Percentiles rank a stretch among this genome's conserved stretches.
These are phyloP conservation scores for Cecropterus lyciades DNA, from an alignment of 1,140 invertebrate species.

Conservation along the genomic window DNA sequence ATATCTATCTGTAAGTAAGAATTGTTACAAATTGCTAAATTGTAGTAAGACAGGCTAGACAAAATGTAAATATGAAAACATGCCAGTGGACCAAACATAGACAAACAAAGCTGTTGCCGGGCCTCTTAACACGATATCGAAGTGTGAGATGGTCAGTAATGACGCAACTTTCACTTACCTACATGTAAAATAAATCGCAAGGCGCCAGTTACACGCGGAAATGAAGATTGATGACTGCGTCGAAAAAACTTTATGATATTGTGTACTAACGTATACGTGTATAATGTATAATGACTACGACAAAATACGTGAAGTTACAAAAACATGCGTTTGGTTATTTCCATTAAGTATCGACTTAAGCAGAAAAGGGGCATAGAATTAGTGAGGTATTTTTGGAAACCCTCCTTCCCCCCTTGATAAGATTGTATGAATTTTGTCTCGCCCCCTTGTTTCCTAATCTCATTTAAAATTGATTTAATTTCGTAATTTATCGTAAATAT, in stretches of 20 bases:
- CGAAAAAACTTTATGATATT: conserved; percentile 52
- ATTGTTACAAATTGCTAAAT: conserved; percentile 2
- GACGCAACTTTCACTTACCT: conserved; percentile 72
- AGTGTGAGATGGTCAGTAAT: conserved; percentile 53
- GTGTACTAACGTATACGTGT: conserved; percentile 23
- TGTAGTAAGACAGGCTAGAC: conserved; percentile 7
- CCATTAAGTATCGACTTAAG: neutral
- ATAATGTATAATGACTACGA: conserved; percentile 4
- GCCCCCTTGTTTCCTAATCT: too few species aligned
- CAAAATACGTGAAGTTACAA: conserved; percentile 4
- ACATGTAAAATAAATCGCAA: conserved; percentile 71
- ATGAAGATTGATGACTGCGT: conserved; percentile 74
- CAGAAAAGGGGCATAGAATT: neutral
- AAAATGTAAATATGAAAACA: conserved; percentile 20
- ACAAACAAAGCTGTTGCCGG: conserved; percentile 20
- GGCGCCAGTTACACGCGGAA: conserved; percentile 65
- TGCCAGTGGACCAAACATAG: conserved; percentile 17
- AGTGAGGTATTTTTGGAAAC: too few species aligned
- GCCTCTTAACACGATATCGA: conserved; percentile 33
- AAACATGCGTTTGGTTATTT: conserved; percentile 3
- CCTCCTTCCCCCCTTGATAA: too few species aligned
- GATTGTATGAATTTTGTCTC: too few species aligned
- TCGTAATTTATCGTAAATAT: too few species aligned
- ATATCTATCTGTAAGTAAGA: neutral
- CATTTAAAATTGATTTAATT: too few species aligned